These are phyloP conservation scores for Ornithoptera alexandrae DNA, from an alignment of 2,888 invertebrate species.

Conservation along the genomic window DNA sequence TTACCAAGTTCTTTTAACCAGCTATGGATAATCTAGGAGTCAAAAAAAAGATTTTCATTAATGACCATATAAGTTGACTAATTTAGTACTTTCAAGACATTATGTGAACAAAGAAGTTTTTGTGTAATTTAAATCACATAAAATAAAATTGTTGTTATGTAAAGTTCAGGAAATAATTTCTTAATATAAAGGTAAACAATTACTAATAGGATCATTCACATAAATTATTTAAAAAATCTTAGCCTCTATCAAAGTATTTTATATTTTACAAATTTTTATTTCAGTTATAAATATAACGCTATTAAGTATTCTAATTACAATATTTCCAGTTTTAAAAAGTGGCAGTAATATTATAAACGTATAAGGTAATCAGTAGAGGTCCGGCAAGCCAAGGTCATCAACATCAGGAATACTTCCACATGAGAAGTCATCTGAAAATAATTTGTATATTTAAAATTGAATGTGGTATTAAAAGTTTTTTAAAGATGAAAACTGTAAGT, in stretches of 20 bases:
- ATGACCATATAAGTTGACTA: too few species aligned
- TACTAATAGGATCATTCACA: background rate
- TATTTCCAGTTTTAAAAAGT: background rate
- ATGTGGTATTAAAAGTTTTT: too few species aligned
- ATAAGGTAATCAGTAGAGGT: conserved; percentile 45
- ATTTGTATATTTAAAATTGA: background rate
- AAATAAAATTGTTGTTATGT: too few species aligned
- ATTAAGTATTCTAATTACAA: background rate
- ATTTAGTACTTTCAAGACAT: too few species aligned
- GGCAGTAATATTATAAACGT: background rate
- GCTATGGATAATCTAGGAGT: too few species aligned
- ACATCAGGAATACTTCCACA: conserved; percentile 54
- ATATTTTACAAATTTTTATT: background rate
- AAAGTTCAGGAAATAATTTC: too few species aligned
- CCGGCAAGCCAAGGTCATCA: conserved; percentile 57
- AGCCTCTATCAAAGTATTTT: background rate
- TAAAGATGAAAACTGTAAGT: too few species aligned
- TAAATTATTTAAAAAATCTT: background rate
- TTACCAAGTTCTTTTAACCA: too few species aligned
- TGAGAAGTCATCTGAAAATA: conserved; percentile 65
- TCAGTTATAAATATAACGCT: background rate
- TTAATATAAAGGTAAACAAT: too few species aligned
- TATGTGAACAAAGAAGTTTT: too few species aligned
- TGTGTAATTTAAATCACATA: too few species aligned
- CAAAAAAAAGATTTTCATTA: too few species aligned